Percentiles rank a stretch among this genome's conserved stretches.
Evolutionary conservation across 2,113 vertebrate species (phyloP).

Genomic region (Sapayoa aenigma): DNA sequence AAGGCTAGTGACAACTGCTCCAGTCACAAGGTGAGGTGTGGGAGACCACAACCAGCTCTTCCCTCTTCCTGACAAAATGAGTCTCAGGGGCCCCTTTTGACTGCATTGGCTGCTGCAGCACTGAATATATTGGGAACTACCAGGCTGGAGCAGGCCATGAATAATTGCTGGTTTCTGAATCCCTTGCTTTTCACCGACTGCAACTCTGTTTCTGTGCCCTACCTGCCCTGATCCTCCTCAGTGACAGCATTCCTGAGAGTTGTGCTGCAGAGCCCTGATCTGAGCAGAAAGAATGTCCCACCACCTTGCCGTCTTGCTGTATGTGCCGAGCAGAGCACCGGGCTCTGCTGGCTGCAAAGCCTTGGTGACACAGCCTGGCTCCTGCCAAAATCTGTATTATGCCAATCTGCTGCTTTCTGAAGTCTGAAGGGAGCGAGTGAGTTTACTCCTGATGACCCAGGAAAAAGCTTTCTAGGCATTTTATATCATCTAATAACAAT

Average conservation of each 20-base stretch:
- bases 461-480: background rate
- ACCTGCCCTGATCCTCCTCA: background rate
- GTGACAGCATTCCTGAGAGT: accelerated
- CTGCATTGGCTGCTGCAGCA: background rate
- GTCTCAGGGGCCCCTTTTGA: background rate
- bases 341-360: background rate
- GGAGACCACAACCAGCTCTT: background rate
- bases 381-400: background rate
- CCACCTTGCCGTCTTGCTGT: background rate
- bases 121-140: background rate
- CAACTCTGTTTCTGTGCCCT: background rate
- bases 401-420: background rate
- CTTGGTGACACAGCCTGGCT: background rate
- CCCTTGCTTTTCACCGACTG: background rate
- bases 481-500: background rate
- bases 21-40: background rate
- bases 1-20: background rate
- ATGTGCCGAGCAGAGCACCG: background rate
- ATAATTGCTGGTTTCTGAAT: accelerated
- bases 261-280: background rate
- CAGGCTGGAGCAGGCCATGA: background rate
- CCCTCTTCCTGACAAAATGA: background rate
- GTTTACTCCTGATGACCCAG: background rate
- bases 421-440: background rate
- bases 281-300: background rate